Conservation (phyloP, 2,888 invertebrate genomes). For the Drosophila diplacantha region DNA sequence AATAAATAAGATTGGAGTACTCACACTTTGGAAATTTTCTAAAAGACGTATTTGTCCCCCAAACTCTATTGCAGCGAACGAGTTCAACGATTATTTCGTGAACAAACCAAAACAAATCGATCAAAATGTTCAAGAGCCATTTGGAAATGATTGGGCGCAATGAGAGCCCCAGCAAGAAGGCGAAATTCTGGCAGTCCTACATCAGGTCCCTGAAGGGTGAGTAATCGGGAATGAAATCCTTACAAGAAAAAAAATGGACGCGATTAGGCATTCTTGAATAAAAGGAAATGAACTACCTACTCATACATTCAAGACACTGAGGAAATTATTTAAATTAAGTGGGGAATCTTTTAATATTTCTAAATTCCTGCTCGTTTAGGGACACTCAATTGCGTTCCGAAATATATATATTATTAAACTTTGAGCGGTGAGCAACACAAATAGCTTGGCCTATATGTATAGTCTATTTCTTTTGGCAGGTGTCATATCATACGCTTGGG, state of each 20-base stretch:
- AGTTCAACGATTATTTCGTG: conserved; percentile 80
- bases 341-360: neutral
- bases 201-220: conserved; percentile 94
- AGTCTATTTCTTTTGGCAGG: conserved; percentile 58
- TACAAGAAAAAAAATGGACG: neutral
- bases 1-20: conserved; percentile 14
- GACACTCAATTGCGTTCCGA: neutral
- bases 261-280: neutral
- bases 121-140: conserved; percentile 93
- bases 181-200: conserved; percentile 95
- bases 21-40: conserved; percentile 14
- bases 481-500: conserved; percentile 53
- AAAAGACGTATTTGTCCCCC: conserved; percentile 33
- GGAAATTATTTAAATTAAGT: neutral
- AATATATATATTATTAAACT: conserved; percentile 17
- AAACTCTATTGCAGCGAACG: conserved; percentile 82
- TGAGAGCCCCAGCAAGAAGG: conserved; percentile 93
- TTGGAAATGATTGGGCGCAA: conserved; percentile 96
- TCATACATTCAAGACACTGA: neutral
- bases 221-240: conserved; percentile 38
- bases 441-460: conserved; percentile 44
- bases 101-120: conserved; percentile 79
- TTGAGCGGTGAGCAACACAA: conserved; percentile 43
- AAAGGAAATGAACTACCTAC: neutral
- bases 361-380: conserved; percentile 6